Conservation (phyloP, 2,888 invertebrate genomes). For the Eurytoma adleriae region DNA sequence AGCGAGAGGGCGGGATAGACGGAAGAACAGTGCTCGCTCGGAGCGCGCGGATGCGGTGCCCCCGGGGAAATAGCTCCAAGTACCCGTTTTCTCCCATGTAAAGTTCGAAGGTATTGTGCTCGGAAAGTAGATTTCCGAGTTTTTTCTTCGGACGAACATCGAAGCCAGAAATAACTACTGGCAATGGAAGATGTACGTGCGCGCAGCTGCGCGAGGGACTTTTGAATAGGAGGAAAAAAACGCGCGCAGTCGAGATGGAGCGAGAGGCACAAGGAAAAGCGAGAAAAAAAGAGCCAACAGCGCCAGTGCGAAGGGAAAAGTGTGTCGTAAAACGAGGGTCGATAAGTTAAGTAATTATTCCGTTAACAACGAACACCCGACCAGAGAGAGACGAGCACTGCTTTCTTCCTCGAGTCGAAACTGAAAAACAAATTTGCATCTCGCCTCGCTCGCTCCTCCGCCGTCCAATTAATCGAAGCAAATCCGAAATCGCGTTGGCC, state of each 20-base stretch:
- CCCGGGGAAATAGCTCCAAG: slow-evolving; percentile 55
- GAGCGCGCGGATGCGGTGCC: slow-evolving; percentile 21
- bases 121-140: slow-evolving; percentile 55
- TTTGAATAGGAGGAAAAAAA: slow-evolving; percentile 29
- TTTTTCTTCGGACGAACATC: slow-evolving; percentile 42
- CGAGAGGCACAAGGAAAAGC: neutral
- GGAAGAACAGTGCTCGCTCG: neutral
- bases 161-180: slow-evolving; percentile 48
- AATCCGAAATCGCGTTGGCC: too few relatives aligned
- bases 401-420: too few relatives aligned
- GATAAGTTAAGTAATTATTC: slow-evolving; percentile 22
- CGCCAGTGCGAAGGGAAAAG: neutral
- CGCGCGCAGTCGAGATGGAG: neutral
- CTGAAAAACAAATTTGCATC: too few relatives aligned
- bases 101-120: slow-evolving; percentile 55
- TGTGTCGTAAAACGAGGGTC: neutral
- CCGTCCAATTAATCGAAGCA: too few relatives aligned
- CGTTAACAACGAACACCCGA: neutral
- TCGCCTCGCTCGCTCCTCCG: too few relatives aligned
- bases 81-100: slow-evolving; percentile 53
- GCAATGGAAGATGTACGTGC: slow-evolving; percentile 44
- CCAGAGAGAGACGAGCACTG: neutral
- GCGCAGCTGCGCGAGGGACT: slow-evolving; percentile 3
- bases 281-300: slow-evolving; percentile 18
- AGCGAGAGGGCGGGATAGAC: slow-evolving; percentile 40